phyloP scores from a whole-genome alignment of 2,797 vertebrate species.

The Enteromius afrohamiltoni region DNA sequence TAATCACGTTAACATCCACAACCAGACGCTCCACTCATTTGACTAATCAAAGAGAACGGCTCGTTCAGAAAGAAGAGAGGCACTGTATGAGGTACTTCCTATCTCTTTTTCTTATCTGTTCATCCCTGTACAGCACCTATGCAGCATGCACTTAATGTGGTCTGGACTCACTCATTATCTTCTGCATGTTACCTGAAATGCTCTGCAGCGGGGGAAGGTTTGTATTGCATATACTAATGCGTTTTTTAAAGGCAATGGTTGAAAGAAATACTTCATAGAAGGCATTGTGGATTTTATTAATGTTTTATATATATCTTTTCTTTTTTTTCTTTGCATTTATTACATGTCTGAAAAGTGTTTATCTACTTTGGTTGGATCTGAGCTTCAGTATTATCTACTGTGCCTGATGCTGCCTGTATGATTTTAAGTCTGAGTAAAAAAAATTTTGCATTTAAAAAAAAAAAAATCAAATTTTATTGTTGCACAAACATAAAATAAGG shows the following conservation, averaged over 20 bases:
- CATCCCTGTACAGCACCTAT: constrained; percentile 47
- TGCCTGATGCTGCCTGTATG: not conserved
- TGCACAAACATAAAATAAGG: not conserved
- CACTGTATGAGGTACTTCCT: constrained; percentile 51
- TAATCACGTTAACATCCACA: constrained; percentile 72
- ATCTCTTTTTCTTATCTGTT: constrained; percentile 60
- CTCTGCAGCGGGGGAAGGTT: constrained; percentile 24
- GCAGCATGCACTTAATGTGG: constrained; percentile 37
- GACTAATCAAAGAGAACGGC: constrained; percentile 72
- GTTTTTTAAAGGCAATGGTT: not conserved
- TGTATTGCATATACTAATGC: not conserved
- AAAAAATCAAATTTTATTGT: not conserved
- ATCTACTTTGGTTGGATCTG: not conserved
- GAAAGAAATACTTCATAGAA: not conserved
- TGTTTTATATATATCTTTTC: too few relatives aligned
- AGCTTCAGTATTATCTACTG: not conserved
- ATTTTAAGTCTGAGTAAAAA: not conserved
- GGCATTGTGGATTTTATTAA: not conserved
- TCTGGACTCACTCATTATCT: constrained; percentile 51
- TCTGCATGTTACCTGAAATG: constrained; percentile 24
- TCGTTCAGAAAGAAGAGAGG: constrained; percentile 49
- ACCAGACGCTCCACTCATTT: constrained; percentile 65
- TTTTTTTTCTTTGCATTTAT: not conserved
- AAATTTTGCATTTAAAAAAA: too few relatives aligned
- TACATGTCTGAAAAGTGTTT: not conserved